Percentiles rank a stretch among this genome's conserved stretches.
Evolutionary conservation across 2,888 invertebrate species (phyloP).

Genomic region (Tigriopus californicus): DNA sequence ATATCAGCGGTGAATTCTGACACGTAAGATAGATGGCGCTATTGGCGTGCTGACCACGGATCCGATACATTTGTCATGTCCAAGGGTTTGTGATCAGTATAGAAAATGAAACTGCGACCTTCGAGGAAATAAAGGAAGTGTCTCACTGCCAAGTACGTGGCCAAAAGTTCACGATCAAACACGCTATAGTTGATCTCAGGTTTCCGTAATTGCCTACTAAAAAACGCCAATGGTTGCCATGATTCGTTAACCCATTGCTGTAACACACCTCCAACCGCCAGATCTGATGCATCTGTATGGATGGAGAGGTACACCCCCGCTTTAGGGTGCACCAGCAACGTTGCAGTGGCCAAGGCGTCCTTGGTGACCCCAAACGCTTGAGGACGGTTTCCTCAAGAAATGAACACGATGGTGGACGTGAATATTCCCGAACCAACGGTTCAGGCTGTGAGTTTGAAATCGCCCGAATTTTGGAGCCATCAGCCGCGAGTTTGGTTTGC

Average conservation of each 20-base stretch:
- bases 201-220: background rate
- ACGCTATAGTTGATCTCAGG: conserved; percentile 13
- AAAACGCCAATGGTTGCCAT: background rate
- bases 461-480: too few species aligned
- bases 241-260: background rate
- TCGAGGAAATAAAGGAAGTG: background rate
- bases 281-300: background rate
- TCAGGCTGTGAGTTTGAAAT: too few species aligned
- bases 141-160: too few species aligned
- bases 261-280: background rate
- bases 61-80: background rate
- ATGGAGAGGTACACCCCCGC: background rate
- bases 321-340: background rate
- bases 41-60: background rate
- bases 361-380: too few species aligned
- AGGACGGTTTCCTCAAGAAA: too few species aligned
- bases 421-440: too few species aligned
- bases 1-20: background rate
- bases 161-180: background rate
- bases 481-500: too few species aligned
- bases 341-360: background rate
- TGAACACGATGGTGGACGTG: too few species aligned
- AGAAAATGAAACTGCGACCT: background rate
- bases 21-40: background rate
- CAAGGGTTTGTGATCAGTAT: background rate